Evolutionary conservation across 2,113 vertebrate genomes (phyloP), one percentile per base, ranked within the genome.

Genomic region (Gyps fulvus): DNA sequence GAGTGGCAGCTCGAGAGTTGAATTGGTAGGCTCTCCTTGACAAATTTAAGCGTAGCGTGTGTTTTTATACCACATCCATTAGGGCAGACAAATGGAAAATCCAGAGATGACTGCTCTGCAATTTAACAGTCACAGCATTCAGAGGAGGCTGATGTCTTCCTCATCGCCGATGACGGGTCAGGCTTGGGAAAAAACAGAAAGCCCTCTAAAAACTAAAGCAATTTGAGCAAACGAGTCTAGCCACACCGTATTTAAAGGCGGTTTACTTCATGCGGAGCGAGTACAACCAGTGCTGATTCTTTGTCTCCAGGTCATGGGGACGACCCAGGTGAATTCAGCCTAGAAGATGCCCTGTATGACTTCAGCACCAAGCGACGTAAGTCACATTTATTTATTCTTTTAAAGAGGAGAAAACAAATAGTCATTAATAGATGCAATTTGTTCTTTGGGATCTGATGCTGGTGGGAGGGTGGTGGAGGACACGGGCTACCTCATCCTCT

Each of bases 301-400:
- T 90, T 95, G 71, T 95, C 93, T 97, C 29, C 86, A 98, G 98
- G 97, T 91, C 93, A 84, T 23, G 98, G 97, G 14, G 97, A 98
- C 2, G 38, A 78, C 43, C 3, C 18, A 16, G 86, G 10, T 59
- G 98, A 76, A 27, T 96, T 98, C 1, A 73, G 0, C 27, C 90
- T 98, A 87, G 85, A 84, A 57, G 98, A 98, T 94, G 97, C 97
- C 29, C 22, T 98, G 59, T 12, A 13, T 40, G 96, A 89, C 69
- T 36, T 20, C 16, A 50, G 71, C 43, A 96, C 97, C 65, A 96
- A 94, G 71, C 92, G 87, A 77, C 98, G 98, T 98, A 95, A 98
- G 98, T 98, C 91, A 47, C 45, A 14, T 90, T 61, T 58, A 15
- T 55, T 22, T 62, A 1, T 59, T 89, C 42, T n/a, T 74, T 63